Evolutionary conservation across 2,888 invertebrate species (phyloP), one percentile per base, ranked within the genome.

Genomic region (Drosophila nr. fundita): DNA sequence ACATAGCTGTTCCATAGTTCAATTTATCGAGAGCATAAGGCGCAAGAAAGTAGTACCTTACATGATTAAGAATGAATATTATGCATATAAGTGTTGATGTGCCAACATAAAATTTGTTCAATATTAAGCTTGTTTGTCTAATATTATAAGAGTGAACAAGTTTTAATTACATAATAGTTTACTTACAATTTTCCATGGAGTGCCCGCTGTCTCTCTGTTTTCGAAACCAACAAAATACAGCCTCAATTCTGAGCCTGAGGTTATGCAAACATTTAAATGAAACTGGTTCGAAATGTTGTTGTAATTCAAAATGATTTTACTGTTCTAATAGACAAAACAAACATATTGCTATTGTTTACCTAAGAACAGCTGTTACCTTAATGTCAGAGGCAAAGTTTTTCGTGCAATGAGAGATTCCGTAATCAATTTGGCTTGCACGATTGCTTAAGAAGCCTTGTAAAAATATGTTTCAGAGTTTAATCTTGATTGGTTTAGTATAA

Each of bases 361-460:
- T 27, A 32, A 54, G 27, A 60, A 55, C 78, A 76, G 64, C 62
- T 76, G 76, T 68, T 30, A 38, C 61, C 66, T 71, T 62, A 50
- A 42, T 55, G 15, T 5, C 36, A 27, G 13, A 32, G 40, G 2
- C 21, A 13, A 32, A n/a, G 29, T 2, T 24, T 36, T 40, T 54
- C 11, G n/a, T 27, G 21, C 29, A 42, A n/a, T n/a, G n/a, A n/a
- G n/a, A n/a, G 50, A 59, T 60, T 54, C 21, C 29, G 32, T 54
- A 29, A 49, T n/a, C 30, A 29, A 48, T n/a, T 53, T 58, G 38
- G n/a, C 4, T 11, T 38, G n/a, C 4, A 29, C 27, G n/a, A 40
- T n/a, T 38, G n/a, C 11, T 57, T 21, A 30, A 24, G 10, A 45
- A n/a, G 3, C 18, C 18, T 21, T 32, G 30, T 21, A n/a, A 24